A percentile compares a stretch with the other conserved stretches of the same genome.
phyloP scores from a whole-genome alignment of 2,888 invertebrate species.

The Perithous albicinctus region DNA sequence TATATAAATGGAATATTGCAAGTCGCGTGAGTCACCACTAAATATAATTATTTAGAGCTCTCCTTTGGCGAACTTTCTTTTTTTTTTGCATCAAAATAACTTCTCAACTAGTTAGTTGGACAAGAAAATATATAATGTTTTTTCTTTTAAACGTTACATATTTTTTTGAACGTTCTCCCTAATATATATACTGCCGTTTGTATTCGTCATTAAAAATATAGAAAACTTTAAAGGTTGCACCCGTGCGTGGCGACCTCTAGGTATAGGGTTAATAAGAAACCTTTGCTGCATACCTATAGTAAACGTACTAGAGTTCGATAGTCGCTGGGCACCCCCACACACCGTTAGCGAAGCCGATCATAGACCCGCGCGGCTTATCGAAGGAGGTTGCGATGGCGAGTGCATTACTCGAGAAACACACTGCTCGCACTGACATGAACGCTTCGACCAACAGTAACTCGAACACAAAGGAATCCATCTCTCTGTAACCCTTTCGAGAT shows the following conservation, averaged over 20 bases:
- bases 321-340: not conserved
- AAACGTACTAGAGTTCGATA: not conserved
- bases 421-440: not conserved
- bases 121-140: too few relatives aligned
- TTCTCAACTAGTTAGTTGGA: too few relatives aligned
- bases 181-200: too few relatives aligned
- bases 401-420: conserved; percentile 15
- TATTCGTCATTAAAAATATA: not conserved
- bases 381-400: conserved; percentile 46
- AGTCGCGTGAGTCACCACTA: too few relatives aligned
- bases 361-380: too few relatives aligned
- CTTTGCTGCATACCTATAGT: not conserved
- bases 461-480: not conserved
- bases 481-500: conserved; percentile 5
- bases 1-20: too few relatives aligned
- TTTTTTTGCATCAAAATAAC: too few relatives aligned
- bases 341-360: conserved; percentile 26
- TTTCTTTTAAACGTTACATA: too few relatives aligned
- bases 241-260: not conserved
- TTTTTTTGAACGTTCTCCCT: too few relatives aligned
- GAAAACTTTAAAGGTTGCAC: not conserved
- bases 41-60: too few relatives aligned
- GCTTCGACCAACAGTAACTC: conserved; percentile 11
- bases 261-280: not conserved
- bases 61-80: too few relatives aligned